Evolutionary conservation across 1,140 invertebrate species (phyloP), one percentile per base, ranked within the genome.

Genomic region (Heliothis virescens): DNA sequence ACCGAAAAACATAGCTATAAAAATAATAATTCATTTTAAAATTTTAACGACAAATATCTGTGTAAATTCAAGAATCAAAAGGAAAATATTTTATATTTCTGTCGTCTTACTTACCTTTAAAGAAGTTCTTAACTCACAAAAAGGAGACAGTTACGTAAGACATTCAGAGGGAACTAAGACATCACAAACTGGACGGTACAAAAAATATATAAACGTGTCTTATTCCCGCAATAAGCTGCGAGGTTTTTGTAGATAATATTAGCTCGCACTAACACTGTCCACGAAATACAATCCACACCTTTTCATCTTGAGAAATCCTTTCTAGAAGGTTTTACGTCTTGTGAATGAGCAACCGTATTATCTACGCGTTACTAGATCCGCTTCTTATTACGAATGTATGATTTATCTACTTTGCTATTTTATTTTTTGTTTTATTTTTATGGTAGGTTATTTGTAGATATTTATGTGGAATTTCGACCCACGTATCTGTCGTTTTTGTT

Each of bases 251-350:
- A 47, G 63, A 67, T 67, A 48, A 67, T 67, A 48, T 53, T 29
- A 53, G 67, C 48, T 53, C 48, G 21, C 50, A 53, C 67, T 53
- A 29, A 29, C 21, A 71, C 47, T 67, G 41, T 48, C 47, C 47
- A 53, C 48, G 21, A 71, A 53, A 71, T 53, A 53, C 41, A 12
- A 48, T 71, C 50, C 50, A 71, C 47, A 71, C 67, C 67, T 53
- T 71, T 71, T 71, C 67, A 71, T 71, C 67, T 71, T 41, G 67
- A 71, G 67, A 71, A 71, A 71, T 71, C 67, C 67, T 71, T 71
- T 71, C 50, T 71, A 53, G 48, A 48, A 53, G 18, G 48, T 13
- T 21, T 71, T 71, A 71, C 67, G 67, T 53, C 67, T 18, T 71
- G 53, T 48, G 50, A 71, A 71, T 71, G 53, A 71, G 67, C 48